These are phyloP conservation scores for Epinephelus moara DNA, from an alignment of 2,113 vertebrate genomes.

Conservation along the genomic window DNA sequence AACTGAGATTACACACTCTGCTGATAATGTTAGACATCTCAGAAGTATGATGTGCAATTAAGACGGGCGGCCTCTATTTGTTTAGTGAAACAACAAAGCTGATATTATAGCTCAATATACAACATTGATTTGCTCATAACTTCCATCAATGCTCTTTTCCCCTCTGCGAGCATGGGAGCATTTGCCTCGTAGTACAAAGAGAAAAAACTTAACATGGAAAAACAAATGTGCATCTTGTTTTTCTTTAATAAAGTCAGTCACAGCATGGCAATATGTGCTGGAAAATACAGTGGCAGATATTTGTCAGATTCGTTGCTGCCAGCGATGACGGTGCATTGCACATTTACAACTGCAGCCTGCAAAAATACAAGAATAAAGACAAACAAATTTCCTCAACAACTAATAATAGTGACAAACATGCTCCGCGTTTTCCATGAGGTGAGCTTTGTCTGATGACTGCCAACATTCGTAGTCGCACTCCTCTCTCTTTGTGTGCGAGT, in stretches of 20 bases:
- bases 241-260: constrained; percentile 38
- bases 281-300: constrained; percentile 71
- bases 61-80: constrained; percentile 8
- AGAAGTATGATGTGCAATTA: constrained; percentile 34
- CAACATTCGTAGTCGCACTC: constrained; percentile 8
- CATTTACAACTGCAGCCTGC: constrained; percentile 20
- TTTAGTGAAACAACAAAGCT: constrained; percentile 40
- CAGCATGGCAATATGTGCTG: constrained; percentile 65
- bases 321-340: constrained; percentile 55
- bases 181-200: constrained; percentile 8
- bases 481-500: constrained; percentile 38
- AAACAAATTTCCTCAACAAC: constrained; percentile 14
- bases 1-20: constrained; percentile 76
- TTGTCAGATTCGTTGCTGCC: constrained; percentile 60
- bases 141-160: background rate
- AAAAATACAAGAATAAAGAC: constrained; percentile 4
- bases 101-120: background rate
- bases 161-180: background rate
- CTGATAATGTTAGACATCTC: constrained; percentile 67
- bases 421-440: constrained; percentile 1
- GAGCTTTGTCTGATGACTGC: constrained; percentile 17
- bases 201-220: constrained; percentile 40
- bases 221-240: constrained; percentile 56
- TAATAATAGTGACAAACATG: constrained; percentile 1
- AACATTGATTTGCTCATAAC: background rate